Percentiles rank a stretch among this genome's conserved stretches.
phyloP scores from a whole-genome alignment of 2,113 vertebrate genomes.

The Ochotona princeps region DNA sequence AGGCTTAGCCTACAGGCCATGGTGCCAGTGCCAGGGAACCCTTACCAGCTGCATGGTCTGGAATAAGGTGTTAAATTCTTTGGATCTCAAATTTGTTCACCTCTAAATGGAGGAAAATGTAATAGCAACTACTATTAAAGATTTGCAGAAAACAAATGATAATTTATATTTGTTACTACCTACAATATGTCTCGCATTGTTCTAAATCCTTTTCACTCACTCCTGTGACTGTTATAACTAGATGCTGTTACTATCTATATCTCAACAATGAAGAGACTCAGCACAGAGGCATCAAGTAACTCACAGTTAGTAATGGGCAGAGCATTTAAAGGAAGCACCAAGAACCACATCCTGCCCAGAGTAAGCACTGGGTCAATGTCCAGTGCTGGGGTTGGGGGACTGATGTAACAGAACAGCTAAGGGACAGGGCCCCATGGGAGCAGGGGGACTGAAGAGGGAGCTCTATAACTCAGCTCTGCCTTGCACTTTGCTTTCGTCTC shows the following conservation, averaged over 20 bases:
- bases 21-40: too few species aligned
- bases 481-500: not conserved
- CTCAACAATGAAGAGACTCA: conserved; percentile 22
- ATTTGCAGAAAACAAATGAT: not conserved
- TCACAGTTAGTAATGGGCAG: not conserved
- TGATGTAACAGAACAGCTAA: not conserved
- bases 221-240: conserved; percentile 30
- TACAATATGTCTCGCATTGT: not conserved
- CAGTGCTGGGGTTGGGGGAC: not conserved
- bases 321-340: not conserved
- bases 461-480: not conserved
- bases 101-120: not conserved
- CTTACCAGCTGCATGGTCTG: not conserved
- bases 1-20: too few species aligned
- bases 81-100: conserved; percentile 21
- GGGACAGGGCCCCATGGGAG: not conserved
- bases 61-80: conserved; percentile 19
- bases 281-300: conserved; percentile 2
- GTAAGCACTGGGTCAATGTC: not conserved
- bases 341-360: not conserved
- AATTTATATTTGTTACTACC: not conserved
- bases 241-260: not conserved
- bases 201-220: conserved; percentile 19
- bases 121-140: not conserved
- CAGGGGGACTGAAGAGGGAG: too few species aligned